phyloP scores from a whole-genome alignment of 2,888 invertebrate species.

The Cheiracanthium punctorium region DNA sequence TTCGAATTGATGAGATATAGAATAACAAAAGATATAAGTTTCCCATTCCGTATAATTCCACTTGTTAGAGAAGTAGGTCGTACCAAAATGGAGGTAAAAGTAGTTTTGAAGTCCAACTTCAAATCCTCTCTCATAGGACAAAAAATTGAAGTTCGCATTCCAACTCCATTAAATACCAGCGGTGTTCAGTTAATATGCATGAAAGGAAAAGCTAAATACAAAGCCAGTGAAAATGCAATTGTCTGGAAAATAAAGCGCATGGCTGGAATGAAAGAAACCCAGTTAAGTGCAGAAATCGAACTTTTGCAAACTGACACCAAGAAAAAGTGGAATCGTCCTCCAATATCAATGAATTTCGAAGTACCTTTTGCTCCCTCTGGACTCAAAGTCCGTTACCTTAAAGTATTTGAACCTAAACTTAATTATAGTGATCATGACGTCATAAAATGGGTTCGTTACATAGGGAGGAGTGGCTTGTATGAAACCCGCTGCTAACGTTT shows the following conservation, averaged over 20 bases:
- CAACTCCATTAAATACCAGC: constrained; percentile 98
- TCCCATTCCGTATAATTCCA: constrained; percentile 99
- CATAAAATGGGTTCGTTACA: constrained; percentile 99
- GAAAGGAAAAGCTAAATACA: constrained; percentile 99
- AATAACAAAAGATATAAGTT: constrained; percentile 99
- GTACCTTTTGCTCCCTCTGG: constrained; percentile 99
- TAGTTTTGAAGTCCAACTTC: constrained; percentile 98
- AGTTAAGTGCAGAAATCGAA: constrained; percentile 99
- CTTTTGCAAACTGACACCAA: constrained; percentile 96
- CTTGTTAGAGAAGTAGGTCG: constrained; percentile 97
- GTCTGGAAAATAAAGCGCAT: constrained; percentile 86
- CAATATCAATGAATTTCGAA: constrained; percentile 99
- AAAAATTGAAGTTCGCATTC: constrained; percentile 98
- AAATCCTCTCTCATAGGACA: constrained; percentile 98
- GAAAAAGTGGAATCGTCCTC: constrained; percentile 99
- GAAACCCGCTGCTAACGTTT: constrained; percentile 92
- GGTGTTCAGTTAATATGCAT: constrained; percentile 99
- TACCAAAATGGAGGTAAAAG: constrained; percentile 99
- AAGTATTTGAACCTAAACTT: constrained; percentile 99
- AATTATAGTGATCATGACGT: constrained; percentile 99
- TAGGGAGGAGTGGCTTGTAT: constrained; percentile 98
- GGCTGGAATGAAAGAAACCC: constrained; percentile 97
- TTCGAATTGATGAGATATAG: constrained; percentile 99
- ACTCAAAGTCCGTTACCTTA: constrained; percentile 98
- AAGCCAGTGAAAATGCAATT: constrained; percentile 99